These are phyloP conservation scores for Drosophila lacertosa DNA, from an alignment of 1,140 invertebrate species.

Conservation along the genomic window DNA sequence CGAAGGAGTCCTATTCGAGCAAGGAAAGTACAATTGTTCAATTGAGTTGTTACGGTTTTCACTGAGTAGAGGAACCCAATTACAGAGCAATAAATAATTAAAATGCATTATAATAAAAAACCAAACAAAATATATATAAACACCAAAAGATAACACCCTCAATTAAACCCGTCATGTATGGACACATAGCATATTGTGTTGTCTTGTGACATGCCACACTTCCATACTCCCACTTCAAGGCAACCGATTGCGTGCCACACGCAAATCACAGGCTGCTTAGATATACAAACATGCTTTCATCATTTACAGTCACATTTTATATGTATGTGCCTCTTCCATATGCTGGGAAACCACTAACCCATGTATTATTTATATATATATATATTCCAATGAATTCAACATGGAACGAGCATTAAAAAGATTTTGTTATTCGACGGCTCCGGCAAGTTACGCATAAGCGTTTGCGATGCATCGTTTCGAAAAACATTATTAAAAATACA, in stretches of 20 bases:
- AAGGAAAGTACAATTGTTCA: conserved; percentile 76
- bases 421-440: not conserved
- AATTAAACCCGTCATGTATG: not conserved
- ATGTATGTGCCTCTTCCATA: not conserved
- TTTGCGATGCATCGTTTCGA: not conserved
- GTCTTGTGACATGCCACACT: not conserved
- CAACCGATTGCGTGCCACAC: not conserved
- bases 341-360: not conserved
- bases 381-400: too few species aligned
- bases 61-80: conserved; percentile 21
- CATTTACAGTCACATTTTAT: not conserved
- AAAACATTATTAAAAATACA: not conserved
- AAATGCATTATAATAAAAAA: not conserved
- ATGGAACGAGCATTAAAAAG: too few species aligned
- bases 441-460: not conserved
- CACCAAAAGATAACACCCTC: not conserved
- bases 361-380: too few species aligned
- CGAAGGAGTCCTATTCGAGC: conserved; percentile 75
- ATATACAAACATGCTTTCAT: not conserved
- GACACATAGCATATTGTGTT: too few species aligned
- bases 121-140: not conserved
- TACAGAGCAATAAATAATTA: conserved; percentile 2
- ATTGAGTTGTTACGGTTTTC: conserved; percentile 47
- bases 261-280: not conserved
- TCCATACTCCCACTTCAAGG: too few species aligned